These are phyloP conservation scores for Psilopogon haemacephalus DNA, from an alignment of 2,113 vertebrate species.

Conservation along the genomic window DNA sequence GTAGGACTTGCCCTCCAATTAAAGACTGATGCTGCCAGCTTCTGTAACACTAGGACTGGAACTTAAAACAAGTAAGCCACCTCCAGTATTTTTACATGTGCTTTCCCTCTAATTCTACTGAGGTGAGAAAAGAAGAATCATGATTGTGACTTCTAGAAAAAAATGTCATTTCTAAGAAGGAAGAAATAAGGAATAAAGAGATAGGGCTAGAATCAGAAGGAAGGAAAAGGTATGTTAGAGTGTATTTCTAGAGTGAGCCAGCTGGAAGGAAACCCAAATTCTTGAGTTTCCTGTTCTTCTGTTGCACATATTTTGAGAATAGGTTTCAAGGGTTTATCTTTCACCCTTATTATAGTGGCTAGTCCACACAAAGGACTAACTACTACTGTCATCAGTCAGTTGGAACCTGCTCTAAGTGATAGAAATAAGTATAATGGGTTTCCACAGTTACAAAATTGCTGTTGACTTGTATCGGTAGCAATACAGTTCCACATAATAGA, in stretches of 20 bases:
- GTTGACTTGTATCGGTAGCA: not conserved
- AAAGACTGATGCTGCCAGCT: not conserved
- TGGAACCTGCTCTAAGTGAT: not conserved
- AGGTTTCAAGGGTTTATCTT: conserved; percentile 6
- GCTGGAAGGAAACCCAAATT: not conserved
- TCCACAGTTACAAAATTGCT: conserved; percentile 34
- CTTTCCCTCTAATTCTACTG: not conserved
- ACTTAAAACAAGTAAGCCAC: not conserved
- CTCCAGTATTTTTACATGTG: not conserved
- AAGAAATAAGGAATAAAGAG: not conserved
- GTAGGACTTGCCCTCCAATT: not conserved
- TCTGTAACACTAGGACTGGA: not conserved
- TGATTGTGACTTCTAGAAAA: not conserved
- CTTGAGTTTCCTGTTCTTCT: not conserved
- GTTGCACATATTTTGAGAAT: not conserved
- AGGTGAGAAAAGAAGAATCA: not conserved
- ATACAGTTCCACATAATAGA: not conserved
- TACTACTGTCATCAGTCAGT: not conserved
- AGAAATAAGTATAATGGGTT: conserved; percentile 31
- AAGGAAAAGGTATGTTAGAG: too few relatives aligned
- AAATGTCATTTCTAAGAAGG: not conserved
- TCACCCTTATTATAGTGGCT: not conserved
- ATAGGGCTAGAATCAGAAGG: not conserved
- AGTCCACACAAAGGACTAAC: not conserved
- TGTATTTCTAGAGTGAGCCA: not conserved